These are phyloP conservation scores for Brevimyrus niger DNA, from an alignment of 2,113 vertebrate species.

Conservation along the genomic window DNA sequence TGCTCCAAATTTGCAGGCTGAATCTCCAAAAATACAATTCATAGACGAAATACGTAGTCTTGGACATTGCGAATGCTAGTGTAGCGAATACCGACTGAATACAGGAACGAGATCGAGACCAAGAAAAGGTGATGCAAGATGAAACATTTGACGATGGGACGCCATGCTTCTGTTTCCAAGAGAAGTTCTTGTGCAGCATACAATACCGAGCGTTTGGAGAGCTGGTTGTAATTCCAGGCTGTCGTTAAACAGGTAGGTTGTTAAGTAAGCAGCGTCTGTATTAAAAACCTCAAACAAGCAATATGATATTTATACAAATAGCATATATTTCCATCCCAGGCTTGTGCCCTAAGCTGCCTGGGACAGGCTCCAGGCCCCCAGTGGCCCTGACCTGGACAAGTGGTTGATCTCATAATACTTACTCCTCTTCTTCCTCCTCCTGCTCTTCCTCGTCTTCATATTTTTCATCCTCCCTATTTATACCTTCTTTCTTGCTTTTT, in stretches of 20 bases:
- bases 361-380: no score
- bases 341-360: not conserved
- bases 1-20: not conserved
- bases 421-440: conserved; percentile 23
- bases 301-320: not conserved
- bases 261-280: not conserved
- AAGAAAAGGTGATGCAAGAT: not conserved
- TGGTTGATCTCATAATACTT: not conserved
- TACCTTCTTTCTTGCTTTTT: conserved; percentile 15
- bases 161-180: not conserved
- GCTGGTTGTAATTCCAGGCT: not conserved
- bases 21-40: not conserved
- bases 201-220: not conserved
- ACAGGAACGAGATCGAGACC: not conserved
- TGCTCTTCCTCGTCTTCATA: conserved; percentile 20
- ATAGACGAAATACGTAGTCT: not conserved
- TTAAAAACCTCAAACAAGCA: not conserved
- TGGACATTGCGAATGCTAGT: not conserved
- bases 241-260: not conserved
- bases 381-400: no score
- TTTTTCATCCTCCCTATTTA: conserved; percentile 31
- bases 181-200: not conserved
- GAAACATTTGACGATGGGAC: not conserved
- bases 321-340: not conserved
- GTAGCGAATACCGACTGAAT: not conserved